Conservation (phyloP, 2,113 vertebrate species). For the Neolamprologus caudopunctatus region DNA sequence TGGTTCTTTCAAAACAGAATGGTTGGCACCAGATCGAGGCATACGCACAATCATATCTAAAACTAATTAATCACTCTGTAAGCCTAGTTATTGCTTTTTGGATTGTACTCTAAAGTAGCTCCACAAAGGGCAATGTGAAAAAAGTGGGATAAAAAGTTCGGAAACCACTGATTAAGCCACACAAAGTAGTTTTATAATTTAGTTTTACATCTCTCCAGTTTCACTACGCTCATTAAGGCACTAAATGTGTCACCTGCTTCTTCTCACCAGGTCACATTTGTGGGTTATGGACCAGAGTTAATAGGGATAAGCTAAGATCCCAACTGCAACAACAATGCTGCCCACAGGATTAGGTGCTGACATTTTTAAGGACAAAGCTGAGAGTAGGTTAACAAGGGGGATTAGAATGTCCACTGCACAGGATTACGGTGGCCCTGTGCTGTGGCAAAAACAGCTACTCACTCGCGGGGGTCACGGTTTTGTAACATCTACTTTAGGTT, state of each 20-base stretch:
- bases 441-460: not conserved
- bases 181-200: not conserved
- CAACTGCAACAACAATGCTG: conserved; percentile 47
- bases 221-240: not conserved
- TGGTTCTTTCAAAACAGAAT: not conserved
- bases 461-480: not conserved
- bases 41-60: not conserved
- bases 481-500: not conserved
- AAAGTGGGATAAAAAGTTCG: not conserved
- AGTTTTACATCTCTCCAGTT: not conserved
- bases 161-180: not conserved
- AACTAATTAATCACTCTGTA: not conserved
- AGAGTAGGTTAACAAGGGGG: conserved; percentile 41
- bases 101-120: not conserved
- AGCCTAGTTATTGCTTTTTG: not conserved
- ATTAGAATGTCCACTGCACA: conserved; percentile 32
- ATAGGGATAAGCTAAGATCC: conserved; percentile 50
- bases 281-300: conserved; percentile 27
- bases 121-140: not conserved
- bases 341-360: conserved; percentile 42
- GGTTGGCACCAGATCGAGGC: not conserved
- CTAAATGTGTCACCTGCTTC: conserved; percentile 26
- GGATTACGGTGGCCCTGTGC: not conserved
- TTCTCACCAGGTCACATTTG: conserved; percentile 4
- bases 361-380: conserved; percentile 40